Conservation (phyloP, 2,113 vertebrate species). For the Myotis davidii region DNA sequence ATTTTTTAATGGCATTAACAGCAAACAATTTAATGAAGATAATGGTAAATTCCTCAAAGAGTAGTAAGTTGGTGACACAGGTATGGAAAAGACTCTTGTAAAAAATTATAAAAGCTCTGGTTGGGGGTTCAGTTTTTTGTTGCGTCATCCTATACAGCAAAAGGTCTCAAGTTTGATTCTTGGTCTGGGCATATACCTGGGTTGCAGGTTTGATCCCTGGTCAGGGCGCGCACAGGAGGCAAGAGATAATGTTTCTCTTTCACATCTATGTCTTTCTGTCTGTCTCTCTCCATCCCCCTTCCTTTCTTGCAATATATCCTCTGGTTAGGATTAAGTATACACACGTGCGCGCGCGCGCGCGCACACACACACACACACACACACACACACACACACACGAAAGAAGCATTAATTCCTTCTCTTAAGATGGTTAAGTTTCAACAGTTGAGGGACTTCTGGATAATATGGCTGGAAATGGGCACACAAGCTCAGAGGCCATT, state of each 20-base stretch:
- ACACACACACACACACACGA: neutral
- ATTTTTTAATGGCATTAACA: constrained; percentile 19
- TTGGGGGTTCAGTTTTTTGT: neutral
- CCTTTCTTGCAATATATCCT: neutral
- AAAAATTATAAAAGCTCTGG: neutral
- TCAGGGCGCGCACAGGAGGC: neutral
- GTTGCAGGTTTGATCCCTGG: neutral
- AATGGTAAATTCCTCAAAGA: neutral
- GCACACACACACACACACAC: too few relatives aligned
- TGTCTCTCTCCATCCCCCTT: neutral
- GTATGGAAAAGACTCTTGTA: neutral
- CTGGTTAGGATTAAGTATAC: neutral
- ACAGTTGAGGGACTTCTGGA: neutral
- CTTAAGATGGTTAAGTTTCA: constrained; percentile 10
- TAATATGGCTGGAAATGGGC: neutral
- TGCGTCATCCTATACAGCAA: neutral
- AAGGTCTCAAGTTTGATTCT: neutral
- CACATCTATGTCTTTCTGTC: neutral
- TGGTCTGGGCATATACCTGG: neutral
- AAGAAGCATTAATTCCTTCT: neutral
- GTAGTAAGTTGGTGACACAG: neutral
- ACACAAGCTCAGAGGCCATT: neutral
- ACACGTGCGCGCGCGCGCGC: neutral
- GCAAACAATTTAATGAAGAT: neutral
- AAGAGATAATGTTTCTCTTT: neutral